A percentile compares a stretch with the other conserved stretches of the same genome.
These are phyloP conservation scores for Ataeniobius toweri DNA, from an alignment of 2,797 vertebrate genomes.

Conservation along the genomic window DNA sequence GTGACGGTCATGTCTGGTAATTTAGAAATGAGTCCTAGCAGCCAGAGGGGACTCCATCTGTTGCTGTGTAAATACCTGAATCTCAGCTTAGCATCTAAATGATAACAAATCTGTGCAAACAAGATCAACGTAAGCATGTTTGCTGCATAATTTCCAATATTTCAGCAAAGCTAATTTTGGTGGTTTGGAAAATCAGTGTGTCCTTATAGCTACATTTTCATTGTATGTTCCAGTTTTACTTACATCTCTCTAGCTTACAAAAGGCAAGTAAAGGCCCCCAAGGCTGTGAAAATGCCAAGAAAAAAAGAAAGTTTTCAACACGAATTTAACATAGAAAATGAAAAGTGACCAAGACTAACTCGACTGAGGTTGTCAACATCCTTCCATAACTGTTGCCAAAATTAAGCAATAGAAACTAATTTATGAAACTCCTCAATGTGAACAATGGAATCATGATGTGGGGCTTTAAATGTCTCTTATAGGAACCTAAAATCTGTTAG, in stretches of 20 bases:
- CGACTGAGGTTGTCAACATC: background rate
- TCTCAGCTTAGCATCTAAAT: background rate
- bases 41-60: slow-evolving; percentile 11
- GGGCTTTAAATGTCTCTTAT: background rate
- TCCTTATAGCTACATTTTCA: background rate
- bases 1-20: background rate
- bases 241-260: background rate
- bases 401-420: background rate
- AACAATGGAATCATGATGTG: background rate
- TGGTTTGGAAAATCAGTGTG: background rate
- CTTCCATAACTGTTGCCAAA: background rate
- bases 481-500: background rate
- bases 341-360: background rate
- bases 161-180: background rate
- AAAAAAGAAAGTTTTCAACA: background rate
- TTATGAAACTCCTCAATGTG: background rate
- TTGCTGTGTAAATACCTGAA: slow-evolving; percentile 1
- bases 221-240: background rate
- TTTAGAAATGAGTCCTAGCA: background rate
- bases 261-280: background rate
- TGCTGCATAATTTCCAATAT: slow-evolving; percentile 1
- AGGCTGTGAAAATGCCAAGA: background rate
- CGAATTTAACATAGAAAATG: background rate
- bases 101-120: slow-evolving; percentile 6
- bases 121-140: background rate